Evolutionary conservation across 2,888 invertebrate species (phyloP), one percentile per base, ranked within the genome.

Genomic region (Amphipoea lucens): DNA sequence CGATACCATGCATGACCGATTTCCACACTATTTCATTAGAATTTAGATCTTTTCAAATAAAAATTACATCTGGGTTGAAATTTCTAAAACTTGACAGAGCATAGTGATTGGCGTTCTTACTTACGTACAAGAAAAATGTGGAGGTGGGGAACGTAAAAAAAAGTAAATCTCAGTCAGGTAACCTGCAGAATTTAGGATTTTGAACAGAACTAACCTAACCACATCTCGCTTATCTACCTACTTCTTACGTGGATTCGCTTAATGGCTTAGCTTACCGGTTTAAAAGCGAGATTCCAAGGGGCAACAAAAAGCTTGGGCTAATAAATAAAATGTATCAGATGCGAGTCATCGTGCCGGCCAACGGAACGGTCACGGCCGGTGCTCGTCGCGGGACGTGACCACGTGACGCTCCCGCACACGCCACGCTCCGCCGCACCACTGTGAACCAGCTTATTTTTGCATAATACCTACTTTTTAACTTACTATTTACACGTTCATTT

Each of bases 351-450:
- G 93, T 92, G 94, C 91, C 94, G 93, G 93, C 94, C 94, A 94
- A 95, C 95, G 96, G 95, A 95, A 94, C 96, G 94, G 96, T 95
- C 95, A 95, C 95, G 96, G 94, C 92, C 93, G 88, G 91, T 90
- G 92, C 87, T 90, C 93, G 94, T 94, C 95, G 94, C 94, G 94
- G 93, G 93, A 91, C 90, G 91, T 85, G 85, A 9, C 60, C 82
- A 48, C 81, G 85, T 92, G 94, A 93, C 94, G 94, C 90, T 90
- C 91, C 92, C 89, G 91, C 87, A 90, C 87, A 82, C 89, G 91
- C 78, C 82, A 88, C 94, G 94, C 94, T 91, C 89, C 92, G 91
- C 90, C 85, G 92, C 91, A 86, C 80, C 90, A 85, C 92, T 96
- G 95, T 96, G 96, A 96, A 94, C 93, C 92, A 90, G 91, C 92